A percentile compares a stretch with the other conserved stretches of the same genome.
These are phyloP conservation scores for Drosophila tropicalis DNA, from an alignment of 1,140 invertebrate genomes.

Conservation along the genomic window DNA sequence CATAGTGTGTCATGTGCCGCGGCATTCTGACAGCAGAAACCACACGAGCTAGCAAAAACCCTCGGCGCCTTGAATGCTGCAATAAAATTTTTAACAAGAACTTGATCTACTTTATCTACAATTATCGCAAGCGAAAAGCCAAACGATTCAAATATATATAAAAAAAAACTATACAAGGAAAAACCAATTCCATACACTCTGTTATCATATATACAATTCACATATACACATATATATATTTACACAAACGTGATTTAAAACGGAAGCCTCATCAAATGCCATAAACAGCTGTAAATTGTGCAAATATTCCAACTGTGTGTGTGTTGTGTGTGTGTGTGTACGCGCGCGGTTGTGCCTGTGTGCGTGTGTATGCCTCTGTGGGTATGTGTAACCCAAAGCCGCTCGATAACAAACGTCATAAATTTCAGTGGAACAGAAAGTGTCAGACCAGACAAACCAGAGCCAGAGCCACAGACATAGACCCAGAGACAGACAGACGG, in stretches of 20 bases:
- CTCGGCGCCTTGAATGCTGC: slow-evolving; percentile 69
- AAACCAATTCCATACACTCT: slow-evolving; percentile 10
- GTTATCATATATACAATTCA: background rate
- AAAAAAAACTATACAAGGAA: slow-evolving; percentile 14
- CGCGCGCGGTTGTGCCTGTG: background rate
- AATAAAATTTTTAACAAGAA: slow-evolving; percentile 75
- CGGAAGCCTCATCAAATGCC: slow-evolving; percentile 36
- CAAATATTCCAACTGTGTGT: slow-evolving; percentile 60
- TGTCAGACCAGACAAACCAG: slow-evolving; percentile 35
- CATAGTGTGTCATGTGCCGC: slow-evolving; percentile 63
- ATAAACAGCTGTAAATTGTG: slow-evolving; percentile 79
- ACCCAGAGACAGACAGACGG: slow-evolving; percentile 48
- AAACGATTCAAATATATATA: slow-evolving; percentile 20
- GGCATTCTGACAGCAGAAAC: slow-evolving; percentile 41
- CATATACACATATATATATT: slow-evolving; percentile 38
- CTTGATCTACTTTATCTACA: slow-evolving; percentile 74
- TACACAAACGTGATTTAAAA: slow-evolving; percentile 71
- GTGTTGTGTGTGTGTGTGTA: background rate
- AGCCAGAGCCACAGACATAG: slow-evolving; percentile 3
- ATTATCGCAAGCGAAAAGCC: slow-evolving; percentile 69
- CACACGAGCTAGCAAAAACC: slow-evolving; percentile 24
- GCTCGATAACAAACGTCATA: slow-evolving; percentile 50
- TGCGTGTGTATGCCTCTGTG: background rate
- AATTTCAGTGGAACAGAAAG: slow-evolving; percentile 60
- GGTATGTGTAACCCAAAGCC: slow-evolving; percentile 25